Percentiles rank a stretch among this genome's conserved stretches.
Conservation (phyloP, 1,140 invertebrate genomes). For the Drosophila ogumai region DNA sequence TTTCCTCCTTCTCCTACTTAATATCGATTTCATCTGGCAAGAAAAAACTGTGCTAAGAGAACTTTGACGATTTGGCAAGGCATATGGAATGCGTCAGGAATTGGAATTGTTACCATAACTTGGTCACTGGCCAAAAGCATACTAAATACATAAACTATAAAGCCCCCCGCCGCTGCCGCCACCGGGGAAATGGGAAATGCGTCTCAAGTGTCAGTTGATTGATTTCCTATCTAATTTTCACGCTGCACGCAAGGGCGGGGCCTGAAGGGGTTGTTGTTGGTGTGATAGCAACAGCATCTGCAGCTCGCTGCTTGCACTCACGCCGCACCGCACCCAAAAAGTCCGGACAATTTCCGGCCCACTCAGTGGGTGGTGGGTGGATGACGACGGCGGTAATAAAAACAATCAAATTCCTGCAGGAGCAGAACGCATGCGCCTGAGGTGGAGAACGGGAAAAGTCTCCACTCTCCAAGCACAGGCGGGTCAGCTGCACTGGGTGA, state of each 20-base stretch:
- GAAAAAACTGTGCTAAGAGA: constrained; percentile 35
- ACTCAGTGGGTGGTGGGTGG: constrained; percentile 15
- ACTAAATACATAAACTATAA: neutral
- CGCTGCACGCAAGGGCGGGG: constrained; percentile 37
- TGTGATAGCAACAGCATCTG: constrained; percentile 56
- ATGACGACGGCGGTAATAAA: constrained; percentile 18
- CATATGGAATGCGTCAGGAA: constrained; percentile 34
- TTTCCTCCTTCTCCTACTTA: neutral
- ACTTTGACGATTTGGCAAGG: constrained; percentile 22
- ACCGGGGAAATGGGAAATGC: constrained; percentile 6
- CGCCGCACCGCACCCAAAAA: constrained; percentile 60
- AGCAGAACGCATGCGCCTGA: constrained; percentile 57
- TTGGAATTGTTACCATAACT: constrained; percentile 23
- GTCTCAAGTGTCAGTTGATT: constrained; percentile 45
- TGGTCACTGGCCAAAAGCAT: constrained; percentile 39
- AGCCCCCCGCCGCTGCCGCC: neutral
- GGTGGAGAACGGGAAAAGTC: constrained; percentile 12
- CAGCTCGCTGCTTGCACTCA: constrained; percentile 31
- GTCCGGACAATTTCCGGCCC: constrained; percentile 67
- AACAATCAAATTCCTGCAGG: constrained; percentile 13
- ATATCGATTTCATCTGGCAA: constrained; percentile 38
- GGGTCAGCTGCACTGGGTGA: constrained; percentile 61
- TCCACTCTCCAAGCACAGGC: constrained; percentile 40
- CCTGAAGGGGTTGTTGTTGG: constrained; percentile 1
- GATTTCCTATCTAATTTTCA: constrained; percentile 64